Base-by-base conservation (phyloP, 2,113 vertebrate genomes). In the Ranitomeya variabilis region DNA sequence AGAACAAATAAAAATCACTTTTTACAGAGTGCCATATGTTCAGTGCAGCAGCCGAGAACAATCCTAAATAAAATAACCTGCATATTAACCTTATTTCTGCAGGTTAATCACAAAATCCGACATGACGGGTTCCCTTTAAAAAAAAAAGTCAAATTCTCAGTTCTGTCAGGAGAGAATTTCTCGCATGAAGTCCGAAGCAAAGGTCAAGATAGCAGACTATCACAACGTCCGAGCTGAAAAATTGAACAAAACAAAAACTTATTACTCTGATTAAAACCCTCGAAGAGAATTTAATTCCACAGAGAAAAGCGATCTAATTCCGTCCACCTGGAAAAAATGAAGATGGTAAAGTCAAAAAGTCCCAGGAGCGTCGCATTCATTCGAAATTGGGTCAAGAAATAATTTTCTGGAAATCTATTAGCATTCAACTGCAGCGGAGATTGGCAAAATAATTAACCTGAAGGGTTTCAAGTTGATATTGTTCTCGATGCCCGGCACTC, bases 371-470 rank as follows among this genome's bases (percentile, higher is more conserved):
- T 45, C 66, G 11, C 66, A 69, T 69, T 74, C 31, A 74, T 18
- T 7, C 45, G 15, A 74, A 74, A 74, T 45, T 45, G 15, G 71
- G 71, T 74, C 18, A 9, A 8, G 15, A 74, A 74, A 74, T 74
- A 74, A 74, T 74, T 31, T 74, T 74, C 71, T 74, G 71, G 71
- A 74, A 74, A 74, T 45, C 71, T 74, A 74, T 74, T 74, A 74
- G 31, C 71, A 74, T 74, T 74, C 71, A 45, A 74, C 15, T 18
- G 71, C 26, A 45, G 71, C 26, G 0, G 31, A 74, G 71, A 74
- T 74, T 74, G 71, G 71, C 37, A 74, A 74, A 74, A 74, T 74
- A 74, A 74, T 74, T 74, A 74, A 74, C 31, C 71, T 74, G 26
- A 45, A 45, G 31, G 71, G 18, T 45, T 45, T 74, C 16, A 15